Evolutionary conservation across 2,113 vertebrate species (phyloP).

Genomic region (Grus americana): DNA sequence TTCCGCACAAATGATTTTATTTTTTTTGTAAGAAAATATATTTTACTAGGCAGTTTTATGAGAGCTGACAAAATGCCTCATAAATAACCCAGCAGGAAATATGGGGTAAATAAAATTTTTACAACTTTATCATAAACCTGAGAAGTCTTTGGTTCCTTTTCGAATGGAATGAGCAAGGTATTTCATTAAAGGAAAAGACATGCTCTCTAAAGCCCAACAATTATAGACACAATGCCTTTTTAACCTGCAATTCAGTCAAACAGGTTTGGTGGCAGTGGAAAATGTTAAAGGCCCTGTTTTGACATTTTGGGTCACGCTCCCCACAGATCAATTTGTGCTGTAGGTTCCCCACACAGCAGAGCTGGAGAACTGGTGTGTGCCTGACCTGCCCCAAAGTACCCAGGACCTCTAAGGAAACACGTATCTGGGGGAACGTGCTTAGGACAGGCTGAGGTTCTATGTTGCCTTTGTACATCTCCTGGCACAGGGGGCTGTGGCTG

Average conservation of each 20-base stretch:
- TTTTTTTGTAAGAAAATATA: constrained; percentile 73
- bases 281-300: constrained; percentile 63
- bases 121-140: constrained; percentile 76
- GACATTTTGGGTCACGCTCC: constrained; percentile 48
- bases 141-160: constrained; percentile 73
- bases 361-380: background rate
- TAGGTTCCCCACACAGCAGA: background rate
- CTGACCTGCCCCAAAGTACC: background rate
- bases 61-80: constrained; percentile 73
- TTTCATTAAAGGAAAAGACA: constrained; percentile 73
- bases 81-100: constrained; percentile 79
- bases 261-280: constrained; percentile 72
- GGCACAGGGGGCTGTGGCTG: background rate
- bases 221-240: constrained; percentile 69
- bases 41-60: constrained; percentile 77
- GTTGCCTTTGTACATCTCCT: background rate
- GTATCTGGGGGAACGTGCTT: background rate
- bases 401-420: background rate
- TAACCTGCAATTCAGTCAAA: constrained; percentile 72
- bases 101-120: constrained; percentile 75
- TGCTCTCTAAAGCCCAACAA: constrained; percentile 65
- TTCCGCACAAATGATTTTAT: constrained; percentile 62
- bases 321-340: constrained; percentile 6
- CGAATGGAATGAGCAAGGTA: constrained; percentile 68
- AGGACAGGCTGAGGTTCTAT: background rate